phyloP scores from a whole-genome alignment of 2,113 vertebrate species.

The Trochalopteron elliotii region DNA sequence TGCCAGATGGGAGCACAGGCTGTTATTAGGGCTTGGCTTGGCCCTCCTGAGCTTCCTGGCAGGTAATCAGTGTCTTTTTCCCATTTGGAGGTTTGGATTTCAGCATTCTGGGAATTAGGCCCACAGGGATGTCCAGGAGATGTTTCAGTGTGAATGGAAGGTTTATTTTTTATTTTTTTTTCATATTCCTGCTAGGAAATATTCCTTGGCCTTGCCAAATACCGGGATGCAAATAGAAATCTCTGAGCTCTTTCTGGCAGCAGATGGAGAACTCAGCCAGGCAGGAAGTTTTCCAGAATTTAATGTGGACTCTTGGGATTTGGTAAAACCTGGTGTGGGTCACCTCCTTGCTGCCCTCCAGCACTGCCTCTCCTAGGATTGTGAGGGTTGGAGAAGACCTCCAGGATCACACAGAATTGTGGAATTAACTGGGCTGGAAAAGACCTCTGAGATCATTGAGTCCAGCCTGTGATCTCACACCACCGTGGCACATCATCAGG shows the following conservation, averaged over 20 bases:
- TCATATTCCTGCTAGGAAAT: not conserved
- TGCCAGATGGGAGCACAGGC: conserved; percentile 71
- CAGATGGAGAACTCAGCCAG: not conserved
- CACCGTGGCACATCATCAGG: not conserved
- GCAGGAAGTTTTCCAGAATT: not conserved
- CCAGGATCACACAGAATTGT: not conserved
- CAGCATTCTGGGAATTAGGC: conserved; percentile 2
- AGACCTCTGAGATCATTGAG: rapidly evolving
- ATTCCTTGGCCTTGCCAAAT: not conserved
- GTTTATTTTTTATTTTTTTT: not conserved
- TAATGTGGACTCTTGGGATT: not conserved
- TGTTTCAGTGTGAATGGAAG: conserved; percentile 25
- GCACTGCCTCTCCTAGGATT: rapidly evolving
- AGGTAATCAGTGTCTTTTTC: conserved; percentile 42
- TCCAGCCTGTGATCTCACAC: not conserved
- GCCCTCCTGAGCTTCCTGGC: conserved; percentile 58
- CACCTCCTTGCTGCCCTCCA: not conserved
- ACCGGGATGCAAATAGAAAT: not conserved
- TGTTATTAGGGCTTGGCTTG: conserved; percentile 36
- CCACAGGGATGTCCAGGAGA: conserved; percentile 21
- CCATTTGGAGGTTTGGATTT: conserved; percentile 22
- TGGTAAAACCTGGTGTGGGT: not conserved
- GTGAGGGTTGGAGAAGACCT: not conserved
- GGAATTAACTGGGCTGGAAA: not conserved
- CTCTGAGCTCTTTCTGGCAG: not conserved